Evolutionary conservation across 2,797 vertebrate species (phyloP), one percentile per base, ranked within the genome.

Genomic region (Selene dorsalis): DNA sequence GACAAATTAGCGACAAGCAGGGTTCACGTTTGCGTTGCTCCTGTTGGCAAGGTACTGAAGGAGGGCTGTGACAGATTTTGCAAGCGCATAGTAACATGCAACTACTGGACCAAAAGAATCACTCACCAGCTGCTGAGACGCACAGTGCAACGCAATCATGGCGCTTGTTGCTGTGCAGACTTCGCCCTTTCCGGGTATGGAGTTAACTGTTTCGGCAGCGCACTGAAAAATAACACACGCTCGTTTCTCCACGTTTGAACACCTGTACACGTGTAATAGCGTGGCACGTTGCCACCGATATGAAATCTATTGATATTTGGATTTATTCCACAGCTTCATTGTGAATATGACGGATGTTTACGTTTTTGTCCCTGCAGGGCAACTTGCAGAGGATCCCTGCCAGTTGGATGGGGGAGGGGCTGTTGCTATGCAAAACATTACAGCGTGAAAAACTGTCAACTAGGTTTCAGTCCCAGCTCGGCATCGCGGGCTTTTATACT

Each of bases 81-180:
- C 90, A 74, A 89, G 84, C 88, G 89, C 91, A 93, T 93, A 94
- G 92, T 93, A 95, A 95, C 94, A 93, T 92, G 93, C 94, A 94
- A 92, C 92, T 87, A 93, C 92, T 93, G 92, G 93, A 95, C 87
- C 90, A 93, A 89, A 90, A 93, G 91, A 92, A 91, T 92, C 93
- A 94, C 95, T 95, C 92, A 94, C 93, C 94, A 94, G 94, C 91
- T 91, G 92, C 92, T 88, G 91, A 92, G 92, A 92, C 92, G 90
- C 91, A 52, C 88, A 66, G 80, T 84, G 93, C 93, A 87, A 94
- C 94, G 94, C 93, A 95, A 94, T 94, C 91, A 90, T 93, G 93
- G 94, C 92, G 94, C 93, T 94, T 95, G 94, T 96, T 96, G 95
- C 95, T 92, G 95, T 94, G 94, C 95, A 96, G 95, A 95, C 94